Conservation (phyloP, 2,888 invertebrate species). For the Spicauda simplicius region DNA sequence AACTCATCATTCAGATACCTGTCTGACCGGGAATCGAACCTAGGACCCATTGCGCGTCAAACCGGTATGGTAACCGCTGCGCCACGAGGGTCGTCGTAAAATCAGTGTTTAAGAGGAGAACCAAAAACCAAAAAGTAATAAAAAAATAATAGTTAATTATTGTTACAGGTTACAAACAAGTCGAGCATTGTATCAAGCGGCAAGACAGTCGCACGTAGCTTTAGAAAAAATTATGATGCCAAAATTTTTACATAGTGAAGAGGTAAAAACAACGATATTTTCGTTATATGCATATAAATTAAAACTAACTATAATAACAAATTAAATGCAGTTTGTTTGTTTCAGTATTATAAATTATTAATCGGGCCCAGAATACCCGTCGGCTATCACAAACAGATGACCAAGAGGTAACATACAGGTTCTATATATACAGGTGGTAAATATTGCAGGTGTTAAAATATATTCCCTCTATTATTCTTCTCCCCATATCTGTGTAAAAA, state of each 20-base stretch:
- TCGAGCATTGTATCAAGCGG: slow-evolving; percentile 91
- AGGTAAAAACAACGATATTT: slow-evolving; percentile 76
- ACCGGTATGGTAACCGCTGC: no score
- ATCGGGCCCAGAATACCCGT: slow-evolving; percentile 87
- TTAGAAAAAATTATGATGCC: slow-evolving; percentile 91
- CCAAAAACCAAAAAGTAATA: no score
- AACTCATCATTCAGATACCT: no score
- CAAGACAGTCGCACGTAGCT: slow-evolving; percentile 90
- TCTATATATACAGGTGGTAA: no score
- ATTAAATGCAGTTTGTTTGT: slow-evolving; percentile 39
- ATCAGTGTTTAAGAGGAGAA: no score
- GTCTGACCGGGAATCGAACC: no score
- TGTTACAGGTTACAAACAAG: slow-evolving; percentile 87
- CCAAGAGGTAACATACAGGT: slow-evolving; percentile 72
- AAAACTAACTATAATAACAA: background rate
- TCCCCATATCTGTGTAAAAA: no score
- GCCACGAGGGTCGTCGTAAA: no score
- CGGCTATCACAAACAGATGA: slow-evolving; percentile 81
- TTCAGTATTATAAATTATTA: slow-evolving; percentile 89
- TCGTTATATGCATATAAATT: background rate
- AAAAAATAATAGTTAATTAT: background rate
- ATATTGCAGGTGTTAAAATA: no score
- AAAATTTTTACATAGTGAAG: slow-evolving; percentile 92
- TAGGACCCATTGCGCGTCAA: no score
- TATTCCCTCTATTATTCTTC: no score